phyloP scores from a whole-genome alignment of 1,140 invertebrate species.

The Dinoponera quadriceps region DNA sequence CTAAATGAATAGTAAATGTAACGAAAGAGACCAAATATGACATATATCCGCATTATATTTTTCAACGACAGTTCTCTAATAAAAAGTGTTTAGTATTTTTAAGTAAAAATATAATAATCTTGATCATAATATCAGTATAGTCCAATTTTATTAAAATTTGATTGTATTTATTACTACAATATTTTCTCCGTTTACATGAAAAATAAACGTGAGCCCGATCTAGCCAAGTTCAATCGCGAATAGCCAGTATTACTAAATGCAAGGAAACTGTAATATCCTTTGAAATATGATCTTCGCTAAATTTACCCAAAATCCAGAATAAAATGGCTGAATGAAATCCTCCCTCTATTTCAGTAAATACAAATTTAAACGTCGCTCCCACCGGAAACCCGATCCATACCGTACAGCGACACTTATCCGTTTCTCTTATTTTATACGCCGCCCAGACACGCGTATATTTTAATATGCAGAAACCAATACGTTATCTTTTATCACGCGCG shows the following conservation, averaged over 20 bases:
- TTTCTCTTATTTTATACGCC: background rate
- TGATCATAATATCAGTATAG: too few relatives aligned
- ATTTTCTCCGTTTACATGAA: too few relatives aligned
- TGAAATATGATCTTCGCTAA: background rate
- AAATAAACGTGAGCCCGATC: background rate
- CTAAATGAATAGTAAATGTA: too few relatives aligned
- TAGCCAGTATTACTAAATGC: background rate
- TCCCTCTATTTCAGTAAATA: background rate
- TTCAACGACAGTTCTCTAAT: too few relatives aligned
- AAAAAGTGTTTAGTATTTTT: too few relatives aligned
- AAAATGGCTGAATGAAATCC: conserved; percentile 10
- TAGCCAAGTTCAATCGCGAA: background rate
- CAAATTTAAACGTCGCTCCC: conserved; percentile 15
- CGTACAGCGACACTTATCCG: background rate
- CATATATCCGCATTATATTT: too few relatives aligned
- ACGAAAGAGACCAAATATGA: too few relatives aligned
- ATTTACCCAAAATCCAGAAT: background rate
- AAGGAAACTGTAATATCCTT: background rate
- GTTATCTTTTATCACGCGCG: background rate
- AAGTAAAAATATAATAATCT: conserved; percentile 12
- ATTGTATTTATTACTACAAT: too few relatives aligned
- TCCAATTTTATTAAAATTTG: too few relatives aligned
- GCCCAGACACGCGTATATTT: conserved; percentile 12
- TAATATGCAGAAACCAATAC: conserved; percentile 39
- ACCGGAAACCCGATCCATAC: background rate